A percentile compares a stretch with the other conserved stretches of the same genome.
These are phyloP conservation scores for Protosalanx chinensis DNA, from an alignment of 2,797 vertebrate genomes.

Conservation along the genomic window DNA sequence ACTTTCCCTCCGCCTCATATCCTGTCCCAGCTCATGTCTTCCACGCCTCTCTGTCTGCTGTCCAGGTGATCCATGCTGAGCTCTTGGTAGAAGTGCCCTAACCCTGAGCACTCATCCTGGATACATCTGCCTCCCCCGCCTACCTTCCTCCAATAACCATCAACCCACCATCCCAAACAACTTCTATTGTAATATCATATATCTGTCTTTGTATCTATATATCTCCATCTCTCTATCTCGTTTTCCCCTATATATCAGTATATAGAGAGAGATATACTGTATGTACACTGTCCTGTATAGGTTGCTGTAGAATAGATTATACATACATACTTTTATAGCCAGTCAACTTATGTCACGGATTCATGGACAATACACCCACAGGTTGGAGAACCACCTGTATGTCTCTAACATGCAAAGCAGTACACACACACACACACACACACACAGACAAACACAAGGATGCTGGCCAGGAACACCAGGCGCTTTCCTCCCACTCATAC, in stretches of 20 bases:
- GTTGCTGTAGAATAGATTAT: too few relatives aligned
- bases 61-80: background rate
- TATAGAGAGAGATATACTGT: too few relatives aligned
- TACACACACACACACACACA: background rate
- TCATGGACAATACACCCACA: slow-evolving; percentile 2
- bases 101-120: background rate
- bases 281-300: too few relatives aligned
- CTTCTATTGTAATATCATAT: too few relatives aligned
- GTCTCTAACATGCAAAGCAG: background rate
- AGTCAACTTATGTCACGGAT: background rate
- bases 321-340: background rate
- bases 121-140: background rate
- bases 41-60: background rate
- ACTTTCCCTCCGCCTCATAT: background rate
- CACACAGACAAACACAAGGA: background rate
- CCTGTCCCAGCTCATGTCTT: background rate
- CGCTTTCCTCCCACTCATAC: slow-evolving; percentile 1
- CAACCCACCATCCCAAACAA: too few relatives aligned
- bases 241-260: too few relatives aligned
- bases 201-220: too few relatives aligned
- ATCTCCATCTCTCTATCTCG: too few relatives aligned
- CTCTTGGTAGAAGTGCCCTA: too few relatives aligned
- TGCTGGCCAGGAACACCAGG: background rate
- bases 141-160: background rate
- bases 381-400: background rate